Conservation (phyloP, 2,113 vertebrate species). For the Pogona vitticeps region DNA sequence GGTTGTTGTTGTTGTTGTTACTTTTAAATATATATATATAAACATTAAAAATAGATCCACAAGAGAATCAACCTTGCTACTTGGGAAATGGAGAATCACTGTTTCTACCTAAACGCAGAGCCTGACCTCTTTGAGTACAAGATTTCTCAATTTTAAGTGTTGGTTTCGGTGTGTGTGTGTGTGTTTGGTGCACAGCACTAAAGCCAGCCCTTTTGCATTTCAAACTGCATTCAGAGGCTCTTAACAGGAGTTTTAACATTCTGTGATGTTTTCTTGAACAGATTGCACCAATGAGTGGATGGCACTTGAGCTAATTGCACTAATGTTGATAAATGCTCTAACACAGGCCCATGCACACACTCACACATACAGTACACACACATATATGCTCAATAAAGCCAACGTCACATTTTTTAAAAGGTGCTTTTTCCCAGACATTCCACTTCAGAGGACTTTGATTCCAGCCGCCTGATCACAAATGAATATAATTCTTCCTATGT, state of each 20-base stretch:
- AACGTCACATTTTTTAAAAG: conserved; percentile 69
- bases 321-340: conserved; percentile 80
- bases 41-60: no score
- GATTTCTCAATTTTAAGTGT: conserved; percentile 29
- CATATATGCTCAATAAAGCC: conserved; percentile 20
- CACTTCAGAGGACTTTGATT: no score
- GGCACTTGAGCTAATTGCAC: conserved; percentile 81
- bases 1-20: no score
- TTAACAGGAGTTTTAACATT: conserved; percentile 73
- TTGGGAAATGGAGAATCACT: background rate
- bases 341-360: conserved; percentile 17
- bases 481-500: background rate
- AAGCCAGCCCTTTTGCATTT: conserved; percentile 60
- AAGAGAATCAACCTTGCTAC: no score
- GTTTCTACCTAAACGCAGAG: background rate
- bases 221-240: conserved; percentile 50
- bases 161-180: conserved; percentile 32
- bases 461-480: no score
- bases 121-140: conserved; percentile 11
- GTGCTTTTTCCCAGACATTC: no score
- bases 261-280: conserved; percentile 76
- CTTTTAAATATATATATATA: no score
- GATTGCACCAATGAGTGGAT: conserved; percentile 79
- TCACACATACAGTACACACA: background rate
- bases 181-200: conserved; percentile 29